These are phyloP conservation scores for Gobionotothen gibberifrons DNA, from an alignment of 2,797 vertebrate species.

Conservation along the genomic window DNA sequence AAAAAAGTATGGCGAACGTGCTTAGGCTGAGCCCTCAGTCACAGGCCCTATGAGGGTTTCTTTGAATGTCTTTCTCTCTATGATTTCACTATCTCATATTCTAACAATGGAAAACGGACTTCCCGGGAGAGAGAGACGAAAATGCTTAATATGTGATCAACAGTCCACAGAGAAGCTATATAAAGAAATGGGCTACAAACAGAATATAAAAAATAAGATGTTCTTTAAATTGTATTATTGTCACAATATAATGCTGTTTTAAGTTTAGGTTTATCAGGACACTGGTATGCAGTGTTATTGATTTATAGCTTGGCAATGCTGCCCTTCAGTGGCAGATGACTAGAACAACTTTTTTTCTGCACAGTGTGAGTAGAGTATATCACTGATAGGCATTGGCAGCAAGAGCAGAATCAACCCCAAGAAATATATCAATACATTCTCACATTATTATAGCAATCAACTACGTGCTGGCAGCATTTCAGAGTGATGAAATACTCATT, in stretches of 20 bases:
- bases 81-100: slow-evolving; percentile 55
- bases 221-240: slow-evolving; percentile 33
- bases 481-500: slow-evolving; percentile 43
- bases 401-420: slow-evolving; percentile 11
- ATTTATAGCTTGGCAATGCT: slow-evolving; percentile 84
- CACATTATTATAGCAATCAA: slow-evolving; percentile 35
- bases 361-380: slow-evolving; percentile 18
- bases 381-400: background rate
- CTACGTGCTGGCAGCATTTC: slow-evolving; percentile 51
- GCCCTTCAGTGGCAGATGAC: slow-evolving; percentile 81
- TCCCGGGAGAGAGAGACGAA: slow-evolving; percentile 6
- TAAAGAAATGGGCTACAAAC: slow-evolving; percentile 14
- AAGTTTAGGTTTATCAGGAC: slow-evolving; percentile 58
- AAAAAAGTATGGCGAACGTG: slow-evolving; percentile 71
- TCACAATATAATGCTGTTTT: slow-evolving; percentile 17
- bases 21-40: slow-evolving; percentile 76
- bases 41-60: slow-evolving; percentile 71
- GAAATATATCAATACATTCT: slow-evolving; percentile 30
- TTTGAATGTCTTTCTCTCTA: slow-evolving; percentile 66
- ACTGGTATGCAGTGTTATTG: slow-evolving; percentile 62
- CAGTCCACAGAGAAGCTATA: slow-evolving; percentile 34
- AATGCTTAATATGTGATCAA: slow-evolving; percentile 49
- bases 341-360: slow-evolving; percentile 72
- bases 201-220: slow-evolving; percentile 32
- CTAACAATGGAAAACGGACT: slow-evolving; percentile 63